phyloP scores from a whole-genome alignment of 2,888 invertebrate species.

The Neocrepidodera transversa region DNA sequence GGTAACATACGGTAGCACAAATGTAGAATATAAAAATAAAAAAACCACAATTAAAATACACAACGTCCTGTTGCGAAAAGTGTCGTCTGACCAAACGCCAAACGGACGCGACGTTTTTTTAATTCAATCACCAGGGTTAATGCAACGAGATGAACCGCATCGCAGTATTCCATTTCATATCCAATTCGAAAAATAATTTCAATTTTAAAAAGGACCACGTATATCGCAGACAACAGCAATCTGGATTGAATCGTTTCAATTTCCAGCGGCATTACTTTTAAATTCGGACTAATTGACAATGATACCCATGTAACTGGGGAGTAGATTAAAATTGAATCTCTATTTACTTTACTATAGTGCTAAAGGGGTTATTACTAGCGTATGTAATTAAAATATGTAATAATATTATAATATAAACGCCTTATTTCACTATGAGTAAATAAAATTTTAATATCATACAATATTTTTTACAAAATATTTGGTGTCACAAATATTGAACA shows the following conservation, averaged over 20 bases:
- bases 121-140: slow-evolving; percentile 26
- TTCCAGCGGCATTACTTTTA: slow-evolving; percentile 29
- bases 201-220: slow-evolving; percentile 30
- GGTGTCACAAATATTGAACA: too few species aligned
- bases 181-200: slow-evolving; percentile 29
- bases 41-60: slow-evolving; percentile 14
- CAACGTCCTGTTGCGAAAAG: slow-evolving; percentile 5
- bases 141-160: slow-evolving; percentile 23
- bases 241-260: slow-evolving; percentile 29
- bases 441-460: too few species aligned
- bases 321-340: slow-evolving; percentile 24
- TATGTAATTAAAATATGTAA: slow-evolving; percentile 2
- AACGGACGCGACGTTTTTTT: slow-evolving; percentile 21
- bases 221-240: slow-evolving; percentile 27
- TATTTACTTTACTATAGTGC: slow-evolving; percentile 21
- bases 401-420: too few species aligned
- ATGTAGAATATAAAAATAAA: neutral
- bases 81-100: slow-evolving; percentile 6
- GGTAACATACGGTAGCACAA: too few species aligned
- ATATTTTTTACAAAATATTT: too few species aligned
- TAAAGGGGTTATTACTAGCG: slow-evolving; percentile 12
- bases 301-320: slow-evolving; percentile 23
- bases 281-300: slow-evolving; percentile 28
- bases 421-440: too few species aligned
- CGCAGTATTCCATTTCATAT: slow-evolving; percentile 29